Evolutionary conservation across 2,888 invertebrate genomes (phyloP).

Genomic region (Nipponacmea schrenckii): DNA sequence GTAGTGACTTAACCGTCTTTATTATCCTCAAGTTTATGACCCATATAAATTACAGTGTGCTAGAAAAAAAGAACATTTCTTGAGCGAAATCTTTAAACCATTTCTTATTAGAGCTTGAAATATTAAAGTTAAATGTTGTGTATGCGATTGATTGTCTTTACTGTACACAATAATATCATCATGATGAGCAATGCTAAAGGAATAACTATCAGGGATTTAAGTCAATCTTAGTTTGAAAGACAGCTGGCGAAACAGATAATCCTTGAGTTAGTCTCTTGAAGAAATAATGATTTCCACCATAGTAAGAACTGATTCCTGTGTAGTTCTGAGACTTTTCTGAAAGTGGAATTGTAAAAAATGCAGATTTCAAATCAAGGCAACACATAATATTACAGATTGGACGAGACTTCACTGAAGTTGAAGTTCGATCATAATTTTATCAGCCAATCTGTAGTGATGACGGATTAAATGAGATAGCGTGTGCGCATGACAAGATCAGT

Average conservation of each 20-base stretch:
- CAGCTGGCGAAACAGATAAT: background rate
- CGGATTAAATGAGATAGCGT: too few species aligned
- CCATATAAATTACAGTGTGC: background rate
- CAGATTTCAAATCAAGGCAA: background rate
- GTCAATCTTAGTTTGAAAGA: conserved; percentile 1
- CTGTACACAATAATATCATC: background rate
- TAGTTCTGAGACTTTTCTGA: background rate
- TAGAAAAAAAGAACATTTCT: background rate
- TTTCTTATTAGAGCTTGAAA: background rate
- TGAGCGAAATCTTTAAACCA: background rate
- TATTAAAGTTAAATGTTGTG: background rate
- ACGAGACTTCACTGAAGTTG: too few species aligned
- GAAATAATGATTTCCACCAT: background rate
- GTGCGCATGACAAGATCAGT: too few species aligned
- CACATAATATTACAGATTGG: too few species aligned
- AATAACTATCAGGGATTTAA: background rate
- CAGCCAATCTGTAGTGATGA: too few species aligned
- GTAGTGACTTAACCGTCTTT: background rate
- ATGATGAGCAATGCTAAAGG: background rate
- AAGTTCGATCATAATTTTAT: too few species aligned
- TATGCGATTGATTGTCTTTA: background rate
- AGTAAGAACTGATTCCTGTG: background rate
- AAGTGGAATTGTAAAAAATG: background rate
- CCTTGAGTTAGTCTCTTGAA: conserved; percentile 4
- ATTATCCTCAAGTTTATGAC: background rate